Conservation (phyloP, 2,797 vertebrate genomes). For the Lycodopsis pacificus region DNA sequence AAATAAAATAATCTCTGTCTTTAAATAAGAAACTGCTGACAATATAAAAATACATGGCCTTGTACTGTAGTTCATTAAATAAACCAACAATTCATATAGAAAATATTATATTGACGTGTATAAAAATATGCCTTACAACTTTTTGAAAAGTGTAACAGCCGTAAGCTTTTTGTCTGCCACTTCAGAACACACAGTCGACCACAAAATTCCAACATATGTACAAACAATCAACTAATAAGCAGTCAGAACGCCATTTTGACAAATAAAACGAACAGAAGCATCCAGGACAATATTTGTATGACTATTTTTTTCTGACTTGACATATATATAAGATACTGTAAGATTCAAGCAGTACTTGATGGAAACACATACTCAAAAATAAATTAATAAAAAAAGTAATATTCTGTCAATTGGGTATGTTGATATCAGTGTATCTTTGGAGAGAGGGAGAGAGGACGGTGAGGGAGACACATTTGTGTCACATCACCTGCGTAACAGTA, state of each 20-base stretch:
- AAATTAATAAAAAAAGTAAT: conserved; percentile 81
- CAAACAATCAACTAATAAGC: conserved; percentile 80
- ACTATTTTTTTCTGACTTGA: conserved; percentile 71
- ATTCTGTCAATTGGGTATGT: conserved; percentile 68
- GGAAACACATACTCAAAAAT: conserved; percentile 80
- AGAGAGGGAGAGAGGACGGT: conserved; percentile 82
- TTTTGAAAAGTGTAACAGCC: conserved; percentile 86
- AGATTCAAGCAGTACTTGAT: conserved; percentile 78
- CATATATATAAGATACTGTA: conserved; percentile 76
- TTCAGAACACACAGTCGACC: conserved; percentile 80
- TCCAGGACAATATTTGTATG: conserved; percentile 70
- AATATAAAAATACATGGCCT: conserved; percentile 91
- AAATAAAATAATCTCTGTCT: conserved; percentile 85
- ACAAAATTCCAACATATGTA: conserved; percentile 82
- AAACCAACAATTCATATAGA: conserved; percentile 89
- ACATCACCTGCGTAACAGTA: conserved; percentile 82
- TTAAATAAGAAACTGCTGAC: conserved; percentile 86
- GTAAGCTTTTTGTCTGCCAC: conserved; percentile 83
- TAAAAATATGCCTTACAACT: conserved; percentile 89
- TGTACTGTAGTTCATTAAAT: conserved; percentile 88
- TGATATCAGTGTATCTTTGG: conserved; percentile 85
- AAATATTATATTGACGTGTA: conserved; percentile 89
- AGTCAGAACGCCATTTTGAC: conserved; percentile 72
- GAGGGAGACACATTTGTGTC: conserved; percentile 78
- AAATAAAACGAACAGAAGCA: conserved; percentile 74